Evolutionary conservation across 2,113 vertebrate genomes (phyloP).

Genomic region (Cyphomyrus plagiostoma): DNA sequence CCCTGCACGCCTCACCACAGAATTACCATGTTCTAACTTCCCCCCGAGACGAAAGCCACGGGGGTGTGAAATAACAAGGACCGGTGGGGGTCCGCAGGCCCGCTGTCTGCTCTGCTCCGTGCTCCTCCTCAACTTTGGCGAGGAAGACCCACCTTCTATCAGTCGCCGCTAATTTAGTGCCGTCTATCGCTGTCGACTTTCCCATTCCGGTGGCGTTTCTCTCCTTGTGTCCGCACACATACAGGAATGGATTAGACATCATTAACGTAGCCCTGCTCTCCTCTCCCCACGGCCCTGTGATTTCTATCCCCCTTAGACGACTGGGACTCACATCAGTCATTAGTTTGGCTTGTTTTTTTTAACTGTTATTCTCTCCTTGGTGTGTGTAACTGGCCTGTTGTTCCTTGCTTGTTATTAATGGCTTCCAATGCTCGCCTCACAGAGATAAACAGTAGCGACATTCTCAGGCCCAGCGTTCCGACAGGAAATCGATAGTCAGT

Average conservation of each 20-base stretch:
- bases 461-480: slow-evolving; percentile 50
- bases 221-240: neutral
- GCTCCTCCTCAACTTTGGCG: slow-evolving; percentile 34
- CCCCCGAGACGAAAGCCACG: slow-evolving; percentile 51
- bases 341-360: slow-evolving; percentile 50
- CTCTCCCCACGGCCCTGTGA: slow-evolving; percentile 39
- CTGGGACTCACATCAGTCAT: slow-evolving; percentile 25
- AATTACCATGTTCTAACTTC: slow-evolving; percentile 27
- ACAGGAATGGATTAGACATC: slow-evolving; percentile 1
- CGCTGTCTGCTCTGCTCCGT: slow-evolving; percentile 24
- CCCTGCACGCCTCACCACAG: neutral
- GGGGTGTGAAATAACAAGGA: slow-evolving; percentile 74
- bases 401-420: slow-evolving; percentile 66
- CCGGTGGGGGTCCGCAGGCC: slow-evolving; percentile 59
- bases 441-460: slow-evolving; percentile 58
- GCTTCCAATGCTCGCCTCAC: slow-evolving; percentile 55
- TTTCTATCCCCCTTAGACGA: neutral
- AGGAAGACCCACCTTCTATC: neutral
- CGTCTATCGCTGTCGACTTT: neutral
- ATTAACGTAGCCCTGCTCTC: slow-evolving; percentile 30
- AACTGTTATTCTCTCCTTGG: slow-evolving; percentile 40
- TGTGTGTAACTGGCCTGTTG: slow-evolving; percentile 42
- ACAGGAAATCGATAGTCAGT: slow-evolving; percentile 73
- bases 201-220: neutral
- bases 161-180: neutral